Conservation (phyloP, 2,797 vertebrate genomes). For the Pangasius krempfi region DNA sequence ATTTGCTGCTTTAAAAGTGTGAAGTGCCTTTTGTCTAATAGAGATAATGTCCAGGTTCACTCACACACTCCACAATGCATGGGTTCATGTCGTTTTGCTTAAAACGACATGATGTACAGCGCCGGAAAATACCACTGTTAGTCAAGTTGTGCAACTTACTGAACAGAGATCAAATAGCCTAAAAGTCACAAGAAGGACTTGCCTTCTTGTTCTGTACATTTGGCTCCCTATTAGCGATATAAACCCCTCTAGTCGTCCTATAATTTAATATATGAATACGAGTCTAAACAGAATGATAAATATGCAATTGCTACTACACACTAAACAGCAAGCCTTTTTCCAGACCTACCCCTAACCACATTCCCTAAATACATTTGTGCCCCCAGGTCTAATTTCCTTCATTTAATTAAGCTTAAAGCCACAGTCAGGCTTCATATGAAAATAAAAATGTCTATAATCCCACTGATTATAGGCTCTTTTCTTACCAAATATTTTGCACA, state of each 20-base stretch:
- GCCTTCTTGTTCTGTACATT: not conserved
- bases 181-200: not conserved
- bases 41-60: not conserved
- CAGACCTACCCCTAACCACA: not conserved
- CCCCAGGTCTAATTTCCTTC: not conserved
- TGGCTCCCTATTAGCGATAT: not conserved
- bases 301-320: not conserved
- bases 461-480: too few species aligned
- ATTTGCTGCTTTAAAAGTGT: constrained; percentile 37
- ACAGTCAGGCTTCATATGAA: not conserved
- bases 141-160: not conserved
- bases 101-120: not conserved
- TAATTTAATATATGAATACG: not conserved
- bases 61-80: not conserved
- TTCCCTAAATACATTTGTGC: not conserved
- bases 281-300: not conserved
- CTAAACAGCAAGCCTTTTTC: not conserved
- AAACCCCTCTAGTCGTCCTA: not conserved
- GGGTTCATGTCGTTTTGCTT: not conserved
- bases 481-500: not conserved
- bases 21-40: not conserved
- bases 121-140: too few species aligned
- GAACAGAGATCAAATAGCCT: too few species aligned
- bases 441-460: not conserved
- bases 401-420: not conserved